These are phyloP conservation scores for Lanistes nyassanus DNA, from an alignment of 1,140 invertebrate species.

Conservation along the genomic window DNA sequence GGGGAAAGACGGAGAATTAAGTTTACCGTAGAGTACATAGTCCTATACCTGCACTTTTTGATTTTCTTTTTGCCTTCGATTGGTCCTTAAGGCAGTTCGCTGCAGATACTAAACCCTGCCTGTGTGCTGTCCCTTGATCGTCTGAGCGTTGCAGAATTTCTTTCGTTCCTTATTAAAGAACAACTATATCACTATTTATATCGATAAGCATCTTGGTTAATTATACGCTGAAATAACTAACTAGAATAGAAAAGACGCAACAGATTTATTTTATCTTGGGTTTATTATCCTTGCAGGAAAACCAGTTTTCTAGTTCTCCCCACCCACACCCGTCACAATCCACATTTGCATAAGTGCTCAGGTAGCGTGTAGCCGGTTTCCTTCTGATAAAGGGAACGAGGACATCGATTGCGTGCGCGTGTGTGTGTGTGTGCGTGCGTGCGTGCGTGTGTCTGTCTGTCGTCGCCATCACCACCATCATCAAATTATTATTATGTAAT, in stretches of 20 bases:
- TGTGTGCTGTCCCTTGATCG: too few species aligned
- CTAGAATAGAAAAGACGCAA: not conserved
- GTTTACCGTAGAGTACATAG: too few species aligned
- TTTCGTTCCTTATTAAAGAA: too few species aligned
- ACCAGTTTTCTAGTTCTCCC: not conserved
- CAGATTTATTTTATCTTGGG: not conserved
- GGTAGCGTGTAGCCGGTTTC: not conserved
- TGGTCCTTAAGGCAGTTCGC: too few species aligned
- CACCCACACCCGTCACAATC: not conserved
- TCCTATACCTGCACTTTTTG: too few species aligned
- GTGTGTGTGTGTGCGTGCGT: conserved; percentile 1
- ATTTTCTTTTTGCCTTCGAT: too few species aligned
- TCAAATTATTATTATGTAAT: not conserved
- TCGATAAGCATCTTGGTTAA: too few species aligned
- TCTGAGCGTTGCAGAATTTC: too few species aligned
- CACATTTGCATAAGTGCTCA: not conserved
- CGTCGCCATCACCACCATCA: not conserved
- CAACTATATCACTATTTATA: too few species aligned
- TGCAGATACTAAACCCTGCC: too few species aligned
- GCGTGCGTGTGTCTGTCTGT: not conserved
- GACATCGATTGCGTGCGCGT: not conserved
- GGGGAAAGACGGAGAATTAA: too few species aligned
- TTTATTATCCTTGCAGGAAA: not conserved
- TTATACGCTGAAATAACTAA: too few species aligned
- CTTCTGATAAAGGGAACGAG: not conserved